Evolutionary conservation across 1,140 invertebrate genomes (phyloP).

Genomic region (Cephus cinctus): DNA sequence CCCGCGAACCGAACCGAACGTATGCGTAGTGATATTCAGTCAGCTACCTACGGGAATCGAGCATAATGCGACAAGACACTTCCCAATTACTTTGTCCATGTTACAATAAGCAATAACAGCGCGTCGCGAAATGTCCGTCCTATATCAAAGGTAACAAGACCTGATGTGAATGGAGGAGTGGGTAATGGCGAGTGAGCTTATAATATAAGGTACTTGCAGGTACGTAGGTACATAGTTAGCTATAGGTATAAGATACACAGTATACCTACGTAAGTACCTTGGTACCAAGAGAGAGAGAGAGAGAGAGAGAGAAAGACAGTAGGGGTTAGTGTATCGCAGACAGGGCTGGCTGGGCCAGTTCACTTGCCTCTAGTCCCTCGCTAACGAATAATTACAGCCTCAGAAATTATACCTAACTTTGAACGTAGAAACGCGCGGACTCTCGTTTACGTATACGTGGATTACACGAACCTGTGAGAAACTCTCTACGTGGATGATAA

Average conservation of each 20-base stretch:
- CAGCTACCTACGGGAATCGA: too few species aligned
- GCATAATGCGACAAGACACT: too few species aligned
- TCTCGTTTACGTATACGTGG: conserved; percentile 5
- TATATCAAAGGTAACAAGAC: conserved; percentile 30
- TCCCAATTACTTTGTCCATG: conserved; percentile 3
- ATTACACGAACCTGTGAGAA: conserved; percentile 1
- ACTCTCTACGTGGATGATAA: conserved; percentile 17
- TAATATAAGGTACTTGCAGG: conserved; percentile 25
- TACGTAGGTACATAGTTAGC: too few species aligned
- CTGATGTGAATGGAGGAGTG: conserved; percentile 5
- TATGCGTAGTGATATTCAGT: too few species aligned
- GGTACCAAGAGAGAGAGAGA: too few species aligned
- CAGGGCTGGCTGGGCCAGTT: not conserved
- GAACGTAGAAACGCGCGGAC: not conserved
- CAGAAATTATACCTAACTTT: conserved; percentile 22
- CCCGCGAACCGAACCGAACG: too few species aligned
- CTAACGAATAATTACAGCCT: conserved; percentile 40
- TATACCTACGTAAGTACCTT: too few species aligned
- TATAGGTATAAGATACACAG: too few species aligned
- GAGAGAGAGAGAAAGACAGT: too few species aligned
- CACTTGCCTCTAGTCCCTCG: conserved; percentile 2
- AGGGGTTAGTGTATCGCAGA: too few species aligned
- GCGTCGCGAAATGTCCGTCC: conserved; percentile 8
- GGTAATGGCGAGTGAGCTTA: conserved; percentile 24
- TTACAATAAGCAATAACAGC: conserved; percentile 1